Evolutionary conservation across 2,113 vertebrate species (phyloP), one percentile per base, ranked within the genome.

Genomic region (Prietella phreatophila): DNA sequence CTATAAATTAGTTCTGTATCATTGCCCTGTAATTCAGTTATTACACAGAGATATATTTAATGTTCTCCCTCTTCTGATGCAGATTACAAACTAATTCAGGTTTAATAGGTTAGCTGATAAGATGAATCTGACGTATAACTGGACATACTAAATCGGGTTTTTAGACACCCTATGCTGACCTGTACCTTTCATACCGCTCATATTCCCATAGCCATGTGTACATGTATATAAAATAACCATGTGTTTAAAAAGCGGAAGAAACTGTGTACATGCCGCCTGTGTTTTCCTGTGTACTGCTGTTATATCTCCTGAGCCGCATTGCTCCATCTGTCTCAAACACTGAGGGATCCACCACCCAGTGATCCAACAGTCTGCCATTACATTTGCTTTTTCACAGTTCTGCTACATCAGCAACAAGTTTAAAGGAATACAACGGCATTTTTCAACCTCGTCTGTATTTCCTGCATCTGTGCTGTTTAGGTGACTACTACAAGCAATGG

Each of bases 301-400:
- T 81, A 42, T 27, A 55, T 75, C 69, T 88, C 73, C 79, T 47
- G 75, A 88, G 89, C 83, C 90, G 86, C 58, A 67, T 65, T 15
- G 10, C n/a, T 89, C 92, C 93, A 93, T 93, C 92, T 92, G 92
- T 93, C 88, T 56, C 60, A 55, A 83, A 27, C 79, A 30, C 88
- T 17, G 63, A 87, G n/a, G 20, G 56, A 86, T 84, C 89, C 83
- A 87, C 86, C 87, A 83, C 91, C 88, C 89, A 73, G 33, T 84
- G 90, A 63, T 86, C 88, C 63, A 63, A 75, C 87, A 87, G 88
- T 90, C 89, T 90, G 90, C 88, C n/a, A 47, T 25, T 53, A 11
- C 60, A 67, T 65, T 80, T 36, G 75, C 10, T 4, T 50, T 50
- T 39, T 56, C 36, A 80, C 42, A 86, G 20, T n/a, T 78, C 73